Base-by-base conservation (phyloP, 2,113 vertebrate genomes). In the Gymnarchus niloticus region DNA sequence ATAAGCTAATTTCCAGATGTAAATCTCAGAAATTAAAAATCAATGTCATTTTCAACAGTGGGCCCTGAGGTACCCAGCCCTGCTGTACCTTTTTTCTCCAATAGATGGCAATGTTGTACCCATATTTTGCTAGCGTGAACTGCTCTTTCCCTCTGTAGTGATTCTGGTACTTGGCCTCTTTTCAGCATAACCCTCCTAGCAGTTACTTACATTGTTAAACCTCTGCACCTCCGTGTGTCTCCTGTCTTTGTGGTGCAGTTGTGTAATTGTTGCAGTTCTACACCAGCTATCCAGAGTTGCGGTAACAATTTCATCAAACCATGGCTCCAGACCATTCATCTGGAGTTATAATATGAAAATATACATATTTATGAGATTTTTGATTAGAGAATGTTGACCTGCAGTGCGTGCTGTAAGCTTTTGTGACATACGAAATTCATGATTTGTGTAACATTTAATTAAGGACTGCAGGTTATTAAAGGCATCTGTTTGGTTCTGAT, bases 81-180 rank as follows among this genome's bases (percentile, higher is more conserved):
- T 51, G 48, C 59, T 69, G 57, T 84, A 17, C 28, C 23, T 28
- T 1, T 19, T 87, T 73, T 49, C 6, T 52, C 92, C 93, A 86
- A 91, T 90, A 93, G 93, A 92, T 92, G 93, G 92, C 92, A 92
- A 90, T 90, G 89, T 91, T 88, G 90, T 84, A 87, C 88, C 89
- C 91, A 83, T 81, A 90, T 84, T 85, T 41, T 33, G 81, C 81
- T 82, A 82, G 12, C 25, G 49, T 17, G 14, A 12, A 56, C 25
- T 28, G n/a, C 89, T 87, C 87, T 85, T 88, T 86, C 83, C 85
- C 54, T 81, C 44, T 23, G 77, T 51, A 51, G 4, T 73, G 65
- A 73, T 51, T 44, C 56, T 84, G n/a, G 83, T 17, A 10, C 28
- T 73, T 37, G 46, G 61, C 65, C 65, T 73, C 28, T 73, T 41